phyloP scores from a whole-genome alignment of 2,888 invertebrate genomes.

The Gastrophysa polygoni region DNA sequence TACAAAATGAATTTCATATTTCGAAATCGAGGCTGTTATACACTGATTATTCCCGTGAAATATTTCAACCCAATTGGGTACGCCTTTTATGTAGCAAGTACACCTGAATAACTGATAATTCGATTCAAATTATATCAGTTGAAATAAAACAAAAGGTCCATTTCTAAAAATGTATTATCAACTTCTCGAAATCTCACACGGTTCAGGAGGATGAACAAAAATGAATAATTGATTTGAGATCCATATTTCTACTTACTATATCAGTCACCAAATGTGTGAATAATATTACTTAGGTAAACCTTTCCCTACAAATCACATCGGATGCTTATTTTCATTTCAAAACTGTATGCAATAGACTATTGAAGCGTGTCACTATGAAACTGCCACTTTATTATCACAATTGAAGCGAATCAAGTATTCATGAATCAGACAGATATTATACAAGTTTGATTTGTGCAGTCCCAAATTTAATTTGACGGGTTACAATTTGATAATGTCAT shows the following conservation, averaged over 20 bases:
- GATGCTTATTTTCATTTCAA: constrained; percentile 9
- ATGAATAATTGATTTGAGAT: background rate
- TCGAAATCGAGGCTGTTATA: too few relatives aligned
- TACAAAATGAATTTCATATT: too few relatives aligned
- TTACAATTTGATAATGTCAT: too few relatives aligned
- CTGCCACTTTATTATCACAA: background rate
- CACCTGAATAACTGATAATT: too few relatives aligned
- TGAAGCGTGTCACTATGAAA: constrained; percentile 29
- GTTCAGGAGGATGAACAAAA: background rate
- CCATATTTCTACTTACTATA: background rate
- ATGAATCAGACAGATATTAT: background rate
- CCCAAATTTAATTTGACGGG: too few relatives aligned
- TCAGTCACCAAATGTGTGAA: background rate
- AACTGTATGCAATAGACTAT: constrained; percentile 39
- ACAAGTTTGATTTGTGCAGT: too few relatives aligned
- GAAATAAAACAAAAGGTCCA: background rate
- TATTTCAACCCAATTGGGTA: too few relatives aligned
- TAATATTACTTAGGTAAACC: too few relatives aligned
- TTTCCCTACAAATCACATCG: background rate
- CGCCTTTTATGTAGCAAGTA: too few relatives aligned
- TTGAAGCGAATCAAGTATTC: background rate
- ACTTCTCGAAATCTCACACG: background rate
- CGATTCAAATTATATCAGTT: too few relatives aligned
- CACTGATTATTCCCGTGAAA: too few relatives aligned
- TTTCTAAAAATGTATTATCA: background rate